A percentile compares a stretch with the other conserved stretches of the same genome.
Conservation (phyloP, 2,888 invertebrate species). For the Cinara cedri region DNA sequence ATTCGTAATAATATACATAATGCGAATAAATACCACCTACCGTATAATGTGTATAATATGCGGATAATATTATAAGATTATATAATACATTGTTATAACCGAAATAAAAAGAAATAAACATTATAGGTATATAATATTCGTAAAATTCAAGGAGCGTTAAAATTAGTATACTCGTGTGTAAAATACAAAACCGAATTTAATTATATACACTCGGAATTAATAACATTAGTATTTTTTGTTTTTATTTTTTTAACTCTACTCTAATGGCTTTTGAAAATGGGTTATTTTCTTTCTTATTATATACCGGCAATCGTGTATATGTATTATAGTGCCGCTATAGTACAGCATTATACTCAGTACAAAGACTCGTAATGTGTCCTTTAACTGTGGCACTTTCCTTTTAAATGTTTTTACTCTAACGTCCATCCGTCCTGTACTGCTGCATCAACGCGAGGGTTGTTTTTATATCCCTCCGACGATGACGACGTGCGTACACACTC, state of each 20-base stretch:
- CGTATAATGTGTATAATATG: too few species aligned
- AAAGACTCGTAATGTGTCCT: slow-evolving; percentile 40
- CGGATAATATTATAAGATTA: too few species aligned
- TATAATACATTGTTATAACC: too few species aligned
- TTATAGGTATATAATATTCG: too few species aligned
- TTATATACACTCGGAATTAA: slow-evolving; percentile 1
- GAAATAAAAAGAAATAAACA: too few species aligned
- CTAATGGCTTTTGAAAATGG: slow-evolving; percentile 37
- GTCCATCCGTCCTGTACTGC: slow-evolving; percentile 4
- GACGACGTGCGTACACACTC: not conserved
- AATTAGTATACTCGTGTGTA: not conserved
- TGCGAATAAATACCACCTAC: too few species aligned
- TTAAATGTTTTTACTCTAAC: slow-evolving; percentile 38
- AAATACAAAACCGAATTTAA: slow-evolving; percentile 13
- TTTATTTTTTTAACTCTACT: slow-evolving; percentile 44
- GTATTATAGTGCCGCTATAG: too few species aligned
- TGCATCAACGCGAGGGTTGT: not conserved
- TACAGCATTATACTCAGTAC: not conserved
- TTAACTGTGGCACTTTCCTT: slow-evolving; percentile 33
- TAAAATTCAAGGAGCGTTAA: not conserved
- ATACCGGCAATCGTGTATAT: too few species aligned
- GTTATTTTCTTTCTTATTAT: not conserved
- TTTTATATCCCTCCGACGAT: slow-evolving; percentile 6
- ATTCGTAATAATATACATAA: too few species aligned
- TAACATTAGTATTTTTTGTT: not conserved